A percentile compares a stretch with the other conserved stretches of the same genome.
phyloP scores from a whole-genome alignment of 2,888 invertebrate genomes.

The Steinernema hermaphroditum region DNA sequence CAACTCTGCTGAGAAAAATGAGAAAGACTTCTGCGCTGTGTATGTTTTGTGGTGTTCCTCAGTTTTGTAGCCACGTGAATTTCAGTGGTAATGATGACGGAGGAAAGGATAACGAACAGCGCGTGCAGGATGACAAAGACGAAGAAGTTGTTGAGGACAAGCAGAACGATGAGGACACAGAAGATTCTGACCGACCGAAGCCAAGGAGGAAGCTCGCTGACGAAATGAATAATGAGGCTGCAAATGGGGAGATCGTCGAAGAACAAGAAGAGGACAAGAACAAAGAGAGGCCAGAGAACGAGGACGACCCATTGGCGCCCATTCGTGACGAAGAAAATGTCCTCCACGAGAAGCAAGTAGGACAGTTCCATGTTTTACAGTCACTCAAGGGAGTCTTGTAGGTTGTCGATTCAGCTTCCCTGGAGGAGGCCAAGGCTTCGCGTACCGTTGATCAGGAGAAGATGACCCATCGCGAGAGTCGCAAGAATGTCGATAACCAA shows the following conservation, averaged over 20 bases:
- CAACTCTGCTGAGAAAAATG: not conserved
- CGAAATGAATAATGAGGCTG: conserved; percentile 3
- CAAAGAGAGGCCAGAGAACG: conserved; percentile 39
- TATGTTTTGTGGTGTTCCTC: not conserved
- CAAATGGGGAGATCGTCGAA: not conserved
- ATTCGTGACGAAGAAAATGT: conserved; percentile 35
- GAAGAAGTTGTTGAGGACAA: conserved; percentile 47
- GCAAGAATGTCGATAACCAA: not conserved
- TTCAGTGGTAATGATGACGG: conserved; percentile 38
- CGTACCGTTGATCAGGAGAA: conserved; percentile 32
- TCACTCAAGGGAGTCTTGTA: conserved; percentile 1
- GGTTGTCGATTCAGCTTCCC: conserved; percentile 51
- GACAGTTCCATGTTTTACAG: not conserved
- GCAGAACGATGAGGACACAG: conserved; percentile 43
- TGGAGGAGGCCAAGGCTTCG: conserved; percentile 57
- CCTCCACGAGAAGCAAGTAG: conserved; percentile 32
- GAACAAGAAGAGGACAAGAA: conserved; percentile 36
- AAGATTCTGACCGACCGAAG: conserved; percentile 30
- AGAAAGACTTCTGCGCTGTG: conserved; percentile 18
- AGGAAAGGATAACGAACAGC: conserved; percentile 67
- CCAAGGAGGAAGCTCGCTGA: conserved; percentile 4
- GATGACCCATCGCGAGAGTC: conserved; percentile 21
- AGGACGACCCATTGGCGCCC: conserved; percentile 39
- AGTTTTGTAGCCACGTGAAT: not conserved
- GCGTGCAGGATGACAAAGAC: conserved; percentile 66